Evolutionary conservation across 2,113 vertebrate genomes (phyloP).

Genomic region (Scophthalmus maximus): DNA sequence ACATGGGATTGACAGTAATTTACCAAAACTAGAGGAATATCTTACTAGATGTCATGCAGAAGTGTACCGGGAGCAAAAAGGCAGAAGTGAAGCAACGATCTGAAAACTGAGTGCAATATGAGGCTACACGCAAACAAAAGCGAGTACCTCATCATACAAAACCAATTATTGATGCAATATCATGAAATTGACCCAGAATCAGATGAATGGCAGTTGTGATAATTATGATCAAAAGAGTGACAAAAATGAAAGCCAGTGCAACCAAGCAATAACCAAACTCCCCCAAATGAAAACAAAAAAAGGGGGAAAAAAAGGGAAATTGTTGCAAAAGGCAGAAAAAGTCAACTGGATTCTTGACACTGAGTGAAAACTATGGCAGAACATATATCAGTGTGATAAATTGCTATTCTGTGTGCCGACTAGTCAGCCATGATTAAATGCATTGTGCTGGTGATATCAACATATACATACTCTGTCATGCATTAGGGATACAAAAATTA

Average conservation of each 20-base stretch:
- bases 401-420: conserved; percentile 11
- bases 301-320: conserved; percentile 6
- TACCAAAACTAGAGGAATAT: conserved; percentile 76
- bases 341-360: conserved; percentile 45
- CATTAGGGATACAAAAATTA: conserved; percentile 3
- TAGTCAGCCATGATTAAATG: conserved; percentile 38
- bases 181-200: conserved; percentile 73
- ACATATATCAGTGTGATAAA: conserved; percentile 28
- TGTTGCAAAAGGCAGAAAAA: conserved; percentile 15
- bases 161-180: conserved; percentile 75
- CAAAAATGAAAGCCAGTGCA: conserved; percentile 63
- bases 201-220: conserved; percentile 67
- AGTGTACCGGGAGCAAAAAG: conserved; percentile 38
- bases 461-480: conserved; percentile 16
- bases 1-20: conserved; percentile 78
- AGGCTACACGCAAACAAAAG: conserved; percentile 63
- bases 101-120: conserved; percentile 51
- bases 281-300: conserved; percentile 1
- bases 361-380: conserved; percentile 25
- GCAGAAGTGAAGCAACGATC: conserved; percentile 49
- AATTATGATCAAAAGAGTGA: conserved; percentile 68
- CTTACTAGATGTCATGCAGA: conserved; percentile 57
- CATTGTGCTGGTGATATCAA: conserved; percentile 32
- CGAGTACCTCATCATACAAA: conserved; percentile 64
- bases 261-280: conserved; percentile 55